Conservation (phyloP, 2,888 invertebrate species). For the Spatulosminthurus flaviceps region DNA sequence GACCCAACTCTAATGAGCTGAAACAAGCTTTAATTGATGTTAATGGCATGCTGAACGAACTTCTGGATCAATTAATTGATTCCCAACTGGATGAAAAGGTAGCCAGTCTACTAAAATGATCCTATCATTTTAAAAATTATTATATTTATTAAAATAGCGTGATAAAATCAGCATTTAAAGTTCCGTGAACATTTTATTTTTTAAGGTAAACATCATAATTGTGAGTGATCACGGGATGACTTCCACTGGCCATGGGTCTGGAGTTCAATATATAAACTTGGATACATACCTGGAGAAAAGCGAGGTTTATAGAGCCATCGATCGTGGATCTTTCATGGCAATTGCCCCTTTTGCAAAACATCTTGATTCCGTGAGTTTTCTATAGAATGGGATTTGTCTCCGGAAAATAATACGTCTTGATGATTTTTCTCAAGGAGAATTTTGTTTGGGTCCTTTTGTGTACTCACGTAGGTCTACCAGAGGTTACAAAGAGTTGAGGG, state of each 20-base stretch:
- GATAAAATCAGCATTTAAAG: background rate
- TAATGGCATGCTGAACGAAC: conserved; percentile 63
- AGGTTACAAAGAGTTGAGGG: conserved; percentile 61
- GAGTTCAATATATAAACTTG: conserved; percentile 63
- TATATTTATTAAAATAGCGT: too few relatives aligned
- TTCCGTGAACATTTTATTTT: conserved; percentile 9
- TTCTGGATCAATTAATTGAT: conserved; percentile 64
- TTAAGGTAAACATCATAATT: conserved; percentile 65
- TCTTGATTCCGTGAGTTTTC: conserved; percentile 51
- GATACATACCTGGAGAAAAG: conserved; percentile 63
- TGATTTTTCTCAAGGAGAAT: conserved; percentile 15
- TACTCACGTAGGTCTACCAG: conserved; percentile 62
- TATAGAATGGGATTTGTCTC: background rate
- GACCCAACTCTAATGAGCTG: conserved; percentile 65
- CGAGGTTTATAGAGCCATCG: conserved; percentile 63
- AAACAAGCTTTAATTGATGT: conserved; percentile 64
- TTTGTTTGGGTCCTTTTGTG: background rate
- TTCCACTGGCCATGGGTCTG: conserved; percentile 62
- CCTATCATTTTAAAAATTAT: too few relatives aligned
- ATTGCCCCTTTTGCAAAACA: conserved; percentile 63
- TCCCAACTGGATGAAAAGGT: conserved; percentile 63
- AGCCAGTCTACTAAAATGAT: background rate
- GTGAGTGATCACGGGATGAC: conserved; percentile 67
- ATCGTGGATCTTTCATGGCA: conserved; percentile 64
- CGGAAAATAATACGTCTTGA: background rate